Evolutionary conservation across 92 coral and sea anemone species (phyloP).

Genomic region (Montipora capitata): DNA sequence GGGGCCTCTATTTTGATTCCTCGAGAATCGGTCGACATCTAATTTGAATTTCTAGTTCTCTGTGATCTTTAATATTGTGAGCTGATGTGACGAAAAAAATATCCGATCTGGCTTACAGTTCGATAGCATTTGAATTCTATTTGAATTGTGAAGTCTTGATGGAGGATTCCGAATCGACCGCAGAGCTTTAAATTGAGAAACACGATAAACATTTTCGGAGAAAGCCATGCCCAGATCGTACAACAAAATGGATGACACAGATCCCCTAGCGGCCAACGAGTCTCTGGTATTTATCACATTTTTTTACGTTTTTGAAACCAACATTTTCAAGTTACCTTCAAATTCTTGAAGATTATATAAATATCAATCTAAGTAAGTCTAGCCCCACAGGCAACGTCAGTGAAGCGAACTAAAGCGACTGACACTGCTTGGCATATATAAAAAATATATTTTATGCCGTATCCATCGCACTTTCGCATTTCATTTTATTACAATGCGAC

Average conservation of each 20-base stretch:
- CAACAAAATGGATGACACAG: constrained; percentile 90
- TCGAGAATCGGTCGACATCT: constrained; percentile 45
- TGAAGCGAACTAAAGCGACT: not conserved
- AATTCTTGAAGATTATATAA: not conserved
- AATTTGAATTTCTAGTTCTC: constrained; percentile 49
- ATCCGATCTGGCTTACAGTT: constrained; percentile 14
- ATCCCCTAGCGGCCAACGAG: constrained; percentile 92
- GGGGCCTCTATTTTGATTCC: constrained; percentile 63
- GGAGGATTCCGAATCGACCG: constrained; percentile 30
- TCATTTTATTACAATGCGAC: not conserved
- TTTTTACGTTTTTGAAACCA: not conserved
- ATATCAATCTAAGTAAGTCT: too few relatives aligned
- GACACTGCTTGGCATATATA: constrained; percentile 8
- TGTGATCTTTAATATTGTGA: constrained; percentile 42
- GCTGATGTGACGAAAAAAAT: constrained; percentile 40
- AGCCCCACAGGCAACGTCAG: too few relatives aligned
- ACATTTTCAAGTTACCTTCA: not conserved
- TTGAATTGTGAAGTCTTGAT: constrained; percentile 35
- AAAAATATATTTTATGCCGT: not conserved
- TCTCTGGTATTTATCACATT: constrained; percentile 85
- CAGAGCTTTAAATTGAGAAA: constrained; percentile 21
- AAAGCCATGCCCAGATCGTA: constrained; percentile 56
- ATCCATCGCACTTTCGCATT: not conserved
- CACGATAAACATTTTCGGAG: not conserved
- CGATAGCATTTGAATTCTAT: constrained; percentile 18